Conservation (phyloP, 2,797 vertebrate species). For the Mus caroli region DNA sequence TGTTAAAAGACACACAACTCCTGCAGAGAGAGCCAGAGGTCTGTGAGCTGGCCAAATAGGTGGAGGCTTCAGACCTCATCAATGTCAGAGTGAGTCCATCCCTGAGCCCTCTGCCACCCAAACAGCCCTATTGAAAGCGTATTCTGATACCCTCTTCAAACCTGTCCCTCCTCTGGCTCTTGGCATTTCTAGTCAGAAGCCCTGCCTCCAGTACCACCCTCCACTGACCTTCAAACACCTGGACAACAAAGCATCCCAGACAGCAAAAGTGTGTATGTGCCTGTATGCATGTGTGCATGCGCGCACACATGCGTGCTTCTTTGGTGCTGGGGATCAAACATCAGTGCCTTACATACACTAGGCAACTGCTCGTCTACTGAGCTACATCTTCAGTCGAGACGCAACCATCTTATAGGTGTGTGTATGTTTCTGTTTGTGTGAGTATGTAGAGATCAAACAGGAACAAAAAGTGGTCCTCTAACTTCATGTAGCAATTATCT, state of each 20-base stretch:
- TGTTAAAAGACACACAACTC: neutral
- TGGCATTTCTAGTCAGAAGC: neutral
- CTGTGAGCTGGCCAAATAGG: rapidly evolving
- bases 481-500: neutral
- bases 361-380: neutral
- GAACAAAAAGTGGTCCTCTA: neutral
- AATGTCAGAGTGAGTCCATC: neutral
- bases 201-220: neutral
- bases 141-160: neutral
- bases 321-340: neutral
- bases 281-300: neutral
- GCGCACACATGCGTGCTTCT: neutral
- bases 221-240: neutral
- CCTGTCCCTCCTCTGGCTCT: neutral
- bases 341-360: neutral
- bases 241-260: neutral
- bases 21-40: neutral
- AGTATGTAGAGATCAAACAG: neutral
- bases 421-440: neutral
- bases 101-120: neutral
- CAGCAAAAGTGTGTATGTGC: neutral
- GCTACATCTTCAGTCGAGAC: neutral
- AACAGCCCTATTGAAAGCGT: neutral
- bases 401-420: neutral
- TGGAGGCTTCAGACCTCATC: neutral